Conservation (phyloP, 2,113 vertebrate species). For the Scomber colias region DNA sequence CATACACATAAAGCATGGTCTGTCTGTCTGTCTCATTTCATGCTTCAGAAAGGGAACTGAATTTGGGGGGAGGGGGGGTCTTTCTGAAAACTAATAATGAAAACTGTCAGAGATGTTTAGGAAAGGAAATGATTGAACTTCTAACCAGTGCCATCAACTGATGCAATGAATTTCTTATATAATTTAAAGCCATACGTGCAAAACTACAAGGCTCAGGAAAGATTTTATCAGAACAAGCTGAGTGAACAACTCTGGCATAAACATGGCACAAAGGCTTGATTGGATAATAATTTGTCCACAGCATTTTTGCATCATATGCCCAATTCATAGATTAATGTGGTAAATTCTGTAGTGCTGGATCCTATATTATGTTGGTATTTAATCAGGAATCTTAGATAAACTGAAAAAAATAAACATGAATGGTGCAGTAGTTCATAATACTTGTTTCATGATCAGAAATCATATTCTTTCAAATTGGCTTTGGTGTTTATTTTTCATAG, state of each 20-base stretch:
- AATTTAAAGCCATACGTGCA: conserved; percentile 24
- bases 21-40: conserved; percentile 34
- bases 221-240: conserved; percentile 16
- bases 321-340: background rate
- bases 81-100: conserved; percentile 17
- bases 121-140: background rate
- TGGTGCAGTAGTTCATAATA: background rate
- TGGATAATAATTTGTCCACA: conserved; percentile 4
- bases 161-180: background rate
- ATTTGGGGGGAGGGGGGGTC: background rate
- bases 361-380: too few species aligned
- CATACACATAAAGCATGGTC: conserved; percentile 25
- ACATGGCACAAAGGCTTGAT: background rate
- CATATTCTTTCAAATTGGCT: background rate
- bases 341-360: background rate
- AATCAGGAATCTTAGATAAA: background rate
- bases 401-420: background rate
- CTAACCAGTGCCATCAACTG: background rate
- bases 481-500: background rate
- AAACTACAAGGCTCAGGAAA: background rate
- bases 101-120: conserved; percentile 13
- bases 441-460: background rate
- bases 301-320: background rate
- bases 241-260: conserved; percentile 29
- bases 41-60: conserved; percentile 20